Base-by-base conservation (phyloP, 2,797 vertebrate genomes). In the Rhinoraja longicauda region DNA sequence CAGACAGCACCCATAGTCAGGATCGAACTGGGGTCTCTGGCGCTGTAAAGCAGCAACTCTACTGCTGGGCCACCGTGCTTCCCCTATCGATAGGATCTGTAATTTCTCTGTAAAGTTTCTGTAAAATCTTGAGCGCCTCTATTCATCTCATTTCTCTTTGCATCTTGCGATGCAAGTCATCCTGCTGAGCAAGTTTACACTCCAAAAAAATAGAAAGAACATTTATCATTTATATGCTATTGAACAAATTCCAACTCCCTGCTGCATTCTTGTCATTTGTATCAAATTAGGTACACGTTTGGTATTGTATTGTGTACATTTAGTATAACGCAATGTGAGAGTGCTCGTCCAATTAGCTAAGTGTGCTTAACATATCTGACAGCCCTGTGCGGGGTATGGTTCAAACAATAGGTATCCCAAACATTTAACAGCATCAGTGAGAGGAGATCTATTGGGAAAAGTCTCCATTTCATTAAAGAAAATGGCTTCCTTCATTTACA, bases 301-400 rank as follows among this genome's bases (percentile, higher is more conserved):
- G 67, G 62, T n/a, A 53, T 53, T 70, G 19, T 73, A 91, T 91
- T 73, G 67, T 91, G 64, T 53, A 91, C 70, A 26, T 91, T 91
- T 73, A 39, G n/a, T 53, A 26, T 91, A 91, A 73, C 15, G 12
- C 24, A 73, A 91, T 73, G 19, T 91, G 90, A 73, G 90, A 73
- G 70, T 53, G 36, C 24, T 39, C 70, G 67, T 91, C 90, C 90
- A 91, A 72, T 91, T 73, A 91, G 90, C 12, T 45, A 4, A 53
- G 90, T 36, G 32, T 91, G 67, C 73, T 91, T 91, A 73, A 91
- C 67, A 91, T 72, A 91, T 73, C 70, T 91, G 90, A 91, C 90
- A 91, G 36, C 32, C 0, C 4, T 91, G 45, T 53, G 36, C 67
- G 24, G 72, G 67, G 90, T 29, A 53, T 70, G 70, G 36, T 32